Conservation (phyloP, 2,797 vertebrate genomes). For the Aulostomus chinensis region DNA sequence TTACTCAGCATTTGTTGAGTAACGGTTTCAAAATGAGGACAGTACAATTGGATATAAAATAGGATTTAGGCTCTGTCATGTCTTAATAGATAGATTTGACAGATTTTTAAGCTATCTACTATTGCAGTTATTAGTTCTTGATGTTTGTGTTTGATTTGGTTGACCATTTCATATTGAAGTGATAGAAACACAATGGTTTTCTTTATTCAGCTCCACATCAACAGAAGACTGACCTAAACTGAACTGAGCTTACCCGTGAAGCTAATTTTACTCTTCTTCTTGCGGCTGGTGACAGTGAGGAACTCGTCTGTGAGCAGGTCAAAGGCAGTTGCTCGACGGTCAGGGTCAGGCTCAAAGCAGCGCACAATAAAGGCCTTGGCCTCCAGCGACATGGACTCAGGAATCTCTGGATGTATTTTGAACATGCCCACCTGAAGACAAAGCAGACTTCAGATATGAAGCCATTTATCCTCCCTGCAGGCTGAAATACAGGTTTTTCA, state of each 20-base stretch:
- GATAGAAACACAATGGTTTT: too few relatives aligned
- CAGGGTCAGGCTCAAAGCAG: slow-evolving; percentile 96
- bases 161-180: too few relatives aligned
- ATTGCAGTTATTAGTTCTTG: too few relatives aligned
- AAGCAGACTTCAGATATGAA: neutral
- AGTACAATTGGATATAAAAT: too few relatives aligned
- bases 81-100: too few relatives aligned
- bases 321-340: slow-evolving; percentile 89
- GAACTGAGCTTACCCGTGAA: slow-evolving; percentile 81
- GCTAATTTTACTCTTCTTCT: slow-evolving; percentile 87
- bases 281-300: slow-evolving; percentile 96
- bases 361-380: slow-evolving; percentile 95
- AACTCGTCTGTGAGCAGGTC: slow-evolving; percentile 96
- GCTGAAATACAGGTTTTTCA: neutral
- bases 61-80: too few relatives aligned
- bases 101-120: too few relatives aligned
- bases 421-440: slow-evolving; percentile 94
- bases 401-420: slow-evolving; percentile 99
- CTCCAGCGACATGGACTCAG: slow-evolving; percentile 95
- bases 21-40: too few relatives aligned
- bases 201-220: too few relatives aligned
- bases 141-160: too few relatives aligned
- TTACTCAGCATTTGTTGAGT: too few relatives aligned
- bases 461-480: neutral
- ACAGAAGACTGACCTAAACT: neutral